Base-by-base conservation (phyloP, 1,140 invertebrate genomes). In the Bombus breviceps region DNA sequence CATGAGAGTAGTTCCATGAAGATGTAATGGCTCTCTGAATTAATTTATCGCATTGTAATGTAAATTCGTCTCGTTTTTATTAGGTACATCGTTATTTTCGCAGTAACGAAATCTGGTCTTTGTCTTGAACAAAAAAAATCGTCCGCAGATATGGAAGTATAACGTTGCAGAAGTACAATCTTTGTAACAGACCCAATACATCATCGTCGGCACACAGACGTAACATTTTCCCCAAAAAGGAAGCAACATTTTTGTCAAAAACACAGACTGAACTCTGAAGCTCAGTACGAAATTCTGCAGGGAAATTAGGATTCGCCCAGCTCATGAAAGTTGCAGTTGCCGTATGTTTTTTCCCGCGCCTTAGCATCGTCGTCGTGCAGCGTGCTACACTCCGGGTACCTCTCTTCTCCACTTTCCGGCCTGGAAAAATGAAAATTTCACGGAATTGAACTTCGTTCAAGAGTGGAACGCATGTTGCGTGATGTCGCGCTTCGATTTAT, bases 371-470 rank as follows among this genome's bases (percentile, higher is more conserved):
- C 47, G 32, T 6, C 22, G 22, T 37, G 10, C 74, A 37, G 10
- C 32, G 8, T 47, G 3, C 1, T 32, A 34, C 12, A 3, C 34
- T 53, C 34, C 22, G 3, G 18, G 3, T 22, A 6, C n/a, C 22
- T 2, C 43, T 57, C 57, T 12, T 22, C 25, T 37, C 18, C 8
- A 9, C 34, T 57, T 59, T 43, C 28, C 12, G 25, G 15, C 6
- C 9, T 28, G 9, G 28, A 25, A 41, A 39, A 39, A 53, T 83
- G 34, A 83, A 76, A 66, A 83, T 83, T 76, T 83, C 41, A 4
- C 34, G 3, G 28, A 28, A 28, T 53, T 32, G 41, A 53, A 76
- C 34, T 75, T 53, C 9, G 25, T 25, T 10, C 6, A 13, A 25
- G 32, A 22, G 41, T n/a, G n/a, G n/a, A n/a, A n/a, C n/a, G n/a